phyloP scores from a whole-genome alignment of 2,797 vertebrate species.

The Lateolabrax maculatus region DNA sequence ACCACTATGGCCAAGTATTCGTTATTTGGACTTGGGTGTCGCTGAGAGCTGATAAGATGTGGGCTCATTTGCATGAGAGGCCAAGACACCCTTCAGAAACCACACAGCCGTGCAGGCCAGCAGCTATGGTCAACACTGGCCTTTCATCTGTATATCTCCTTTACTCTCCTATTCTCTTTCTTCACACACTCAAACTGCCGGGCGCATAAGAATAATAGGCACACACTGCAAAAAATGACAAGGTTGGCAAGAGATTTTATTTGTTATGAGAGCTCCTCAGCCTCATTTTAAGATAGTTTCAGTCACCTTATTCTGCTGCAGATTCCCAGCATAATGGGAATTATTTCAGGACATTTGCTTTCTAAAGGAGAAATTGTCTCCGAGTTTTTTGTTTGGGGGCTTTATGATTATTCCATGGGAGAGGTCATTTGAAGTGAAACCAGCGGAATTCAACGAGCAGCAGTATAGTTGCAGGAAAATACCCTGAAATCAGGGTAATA shows the following conservation, averaged over 20 bases:
- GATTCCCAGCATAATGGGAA: slow-evolving; percentile 15
- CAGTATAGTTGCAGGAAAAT: slow-evolving; percentile 16
- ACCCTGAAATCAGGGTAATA: slow-evolving; percentile 5
- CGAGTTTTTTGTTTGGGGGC: slow-evolving; percentile 1
- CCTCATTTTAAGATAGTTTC: slow-evolving; percentile 28
- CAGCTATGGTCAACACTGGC: slow-evolving; percentile 17
- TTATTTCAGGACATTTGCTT: slow-evolving; percentile 34
- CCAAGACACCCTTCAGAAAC: slow-evolving; percentile 66
- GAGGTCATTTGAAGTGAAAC: slow-evolving; percentile 34
- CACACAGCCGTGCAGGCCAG: slow-evolving; percentile 45
- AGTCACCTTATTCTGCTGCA: slow-evolving; percentile 4
- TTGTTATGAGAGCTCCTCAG: slow-evolving; percentile 32
- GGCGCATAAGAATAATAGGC: slow-evolving; percentile 43
- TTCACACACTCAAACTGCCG: slow-evolving; percentile 21
- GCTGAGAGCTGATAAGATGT: slow-evolving; percentile 60
- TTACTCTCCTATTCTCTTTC: slow-evolving; percentile 46
- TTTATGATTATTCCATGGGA: slow-evolving; percentile 33
- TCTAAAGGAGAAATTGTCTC: slow-evolving; percentile 16
- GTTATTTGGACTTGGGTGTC: slow-evolving; percentile 67
- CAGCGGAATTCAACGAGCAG: slow-evolving; percentile 7
- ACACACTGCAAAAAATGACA: slow-evolving; percentile 33
- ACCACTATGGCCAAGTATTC: slow-evolving; percentile 52
- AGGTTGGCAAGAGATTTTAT: slow-evolving; percentile 16
- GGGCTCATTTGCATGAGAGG: slow-evolving; percentile 69
- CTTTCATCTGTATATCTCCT: slow-evolving; percentile 57